These are phyloP conservation scores for Amphilophus citrinellus DNA, from an alignment of 2,113 vertebrate species.

Conservation along the genomic window DNA sequence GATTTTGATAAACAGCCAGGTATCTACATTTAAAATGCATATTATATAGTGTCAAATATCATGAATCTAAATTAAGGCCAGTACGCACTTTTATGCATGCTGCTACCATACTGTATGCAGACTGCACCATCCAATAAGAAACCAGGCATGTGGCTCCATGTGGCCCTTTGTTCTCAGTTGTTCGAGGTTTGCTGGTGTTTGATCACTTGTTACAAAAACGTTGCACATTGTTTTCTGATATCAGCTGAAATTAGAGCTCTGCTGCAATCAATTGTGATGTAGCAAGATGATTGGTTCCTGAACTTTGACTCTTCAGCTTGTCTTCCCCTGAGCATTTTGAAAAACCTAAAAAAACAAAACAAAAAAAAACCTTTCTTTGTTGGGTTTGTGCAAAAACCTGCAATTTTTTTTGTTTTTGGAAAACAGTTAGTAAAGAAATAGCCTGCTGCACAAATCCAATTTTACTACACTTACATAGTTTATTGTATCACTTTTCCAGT, in stretches of 20 bases:
- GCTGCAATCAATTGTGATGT: slow-evolving; percentile 24
- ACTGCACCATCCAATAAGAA: not conserved
- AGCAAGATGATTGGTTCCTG: slow-evolving; percentile 73
- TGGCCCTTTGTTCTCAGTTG: not conserved
- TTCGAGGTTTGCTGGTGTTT: slow-evolving; percentile 17
- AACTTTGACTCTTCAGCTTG: slow-evolving; percentile 51
- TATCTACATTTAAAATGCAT: slow-evolving; percentile 29
- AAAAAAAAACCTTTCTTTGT: not conserved
- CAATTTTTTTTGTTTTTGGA: not conserved
- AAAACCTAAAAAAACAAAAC: slow-evolving; percentile 1
- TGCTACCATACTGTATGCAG: not conserved
- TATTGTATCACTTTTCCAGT: slow-evolving; percentile 26
- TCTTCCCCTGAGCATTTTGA: slow-evolving; percentile 12
- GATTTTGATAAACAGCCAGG: slow-evolving; percentile 62
- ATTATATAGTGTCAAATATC: rapidly evolving
- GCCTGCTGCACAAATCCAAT: not conserved
- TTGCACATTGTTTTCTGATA: slow-evolving; percentile 33
- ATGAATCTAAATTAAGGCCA: not conserved
- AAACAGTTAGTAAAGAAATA: not conserved
- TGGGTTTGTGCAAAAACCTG: not conserved
- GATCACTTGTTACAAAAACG: not conserved
- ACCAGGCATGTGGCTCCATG: not conserved
- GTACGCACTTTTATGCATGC: not conserved
- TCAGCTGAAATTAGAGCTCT: slow-evolving; percentile 58
- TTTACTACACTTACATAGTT: not conserved